Evolutionary conservation across 2,113 vertebrate genomes (phyloP).

Genomic region (Hemiprocne comata): DNA sequence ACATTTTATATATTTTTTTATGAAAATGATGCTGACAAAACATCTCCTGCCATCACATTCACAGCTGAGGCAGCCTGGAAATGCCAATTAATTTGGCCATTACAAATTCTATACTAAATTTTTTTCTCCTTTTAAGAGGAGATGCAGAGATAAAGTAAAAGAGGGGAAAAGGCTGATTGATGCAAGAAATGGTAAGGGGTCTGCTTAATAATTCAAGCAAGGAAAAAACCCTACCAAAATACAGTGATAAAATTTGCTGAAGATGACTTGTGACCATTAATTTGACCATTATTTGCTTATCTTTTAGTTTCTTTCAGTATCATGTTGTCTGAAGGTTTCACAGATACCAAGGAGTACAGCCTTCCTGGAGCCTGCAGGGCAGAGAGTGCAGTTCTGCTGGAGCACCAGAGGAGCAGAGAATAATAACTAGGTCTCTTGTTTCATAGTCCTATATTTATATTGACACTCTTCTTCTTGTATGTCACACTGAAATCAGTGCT

Average conservation of each 20-base stretch:
- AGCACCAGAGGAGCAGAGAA: background rate
- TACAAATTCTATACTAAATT: background rate
- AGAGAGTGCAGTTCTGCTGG: background rate
- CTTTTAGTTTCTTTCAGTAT: background rate
- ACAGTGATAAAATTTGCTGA: background rate
- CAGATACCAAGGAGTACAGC: background rate
- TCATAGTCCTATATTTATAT: background rate
- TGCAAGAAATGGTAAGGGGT: background rate
- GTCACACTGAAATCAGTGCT: background rate
- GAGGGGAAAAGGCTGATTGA: background rate
- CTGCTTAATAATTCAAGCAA: background rate
- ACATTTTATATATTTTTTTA: background rate
- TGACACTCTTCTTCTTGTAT: background rate
- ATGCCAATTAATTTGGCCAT: background rate
- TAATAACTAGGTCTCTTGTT: background rate
- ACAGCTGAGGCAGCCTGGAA: conserved; percentile 22
- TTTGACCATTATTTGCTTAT: background rate
- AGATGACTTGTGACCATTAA: background rate
- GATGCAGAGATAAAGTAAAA: background rate
- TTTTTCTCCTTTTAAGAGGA: background rate
- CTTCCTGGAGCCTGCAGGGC: background rate
- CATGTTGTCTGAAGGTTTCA: background rate
- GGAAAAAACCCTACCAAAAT: background rate
- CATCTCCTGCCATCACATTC: background rate
- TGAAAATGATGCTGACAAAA: conserved; percentile 1